Evolutionary conservation across 2,797 vertebrate genomes (phyloP).

Genomic region (Prionace glauca): DNA sequence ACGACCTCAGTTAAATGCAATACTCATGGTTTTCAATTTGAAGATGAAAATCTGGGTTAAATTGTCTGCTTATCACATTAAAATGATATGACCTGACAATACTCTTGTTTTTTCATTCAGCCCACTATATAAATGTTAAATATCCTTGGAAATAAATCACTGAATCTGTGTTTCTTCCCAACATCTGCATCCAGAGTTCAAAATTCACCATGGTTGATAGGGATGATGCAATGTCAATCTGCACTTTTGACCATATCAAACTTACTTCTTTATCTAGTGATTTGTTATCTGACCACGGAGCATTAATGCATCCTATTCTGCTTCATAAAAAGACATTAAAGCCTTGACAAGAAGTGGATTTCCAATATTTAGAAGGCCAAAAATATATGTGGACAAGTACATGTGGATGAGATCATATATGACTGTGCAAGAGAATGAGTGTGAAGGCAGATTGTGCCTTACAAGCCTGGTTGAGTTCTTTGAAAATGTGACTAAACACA

Average conservation of each 20-base stretch:
- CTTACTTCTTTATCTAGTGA: neutral
- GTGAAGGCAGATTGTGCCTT: too few relatives aligned
- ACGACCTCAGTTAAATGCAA: too few relatives aligned
- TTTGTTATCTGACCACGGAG: neutral
- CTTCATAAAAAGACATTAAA: too few relatives aligned
- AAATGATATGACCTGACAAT: neutral
- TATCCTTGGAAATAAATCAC: neutral
- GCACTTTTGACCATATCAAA: neutral
- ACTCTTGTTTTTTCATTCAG: neutral
- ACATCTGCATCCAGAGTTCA: neutral
- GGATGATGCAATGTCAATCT: neutral
- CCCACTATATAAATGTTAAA: neutral
- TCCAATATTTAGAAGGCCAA: too few relatives aligned
- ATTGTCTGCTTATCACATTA: neutral
- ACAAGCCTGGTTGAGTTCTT: too few relatives aligned
- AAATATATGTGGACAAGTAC: too few relatives aligned
- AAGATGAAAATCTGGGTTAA: neutral
- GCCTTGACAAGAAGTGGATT: too few relatives aligned
- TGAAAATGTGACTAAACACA: too few relatives aligned
- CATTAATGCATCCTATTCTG: neutral
- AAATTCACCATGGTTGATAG: neutral
- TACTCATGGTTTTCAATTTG: too few relatives aligned
- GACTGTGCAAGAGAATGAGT: too few relatives aligned
- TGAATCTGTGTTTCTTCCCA: neutral
- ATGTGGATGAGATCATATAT: too few relatives aligned